Conservation (phyloP, 2,888 invertebrate species). For the Catocala nupta region DNA sequence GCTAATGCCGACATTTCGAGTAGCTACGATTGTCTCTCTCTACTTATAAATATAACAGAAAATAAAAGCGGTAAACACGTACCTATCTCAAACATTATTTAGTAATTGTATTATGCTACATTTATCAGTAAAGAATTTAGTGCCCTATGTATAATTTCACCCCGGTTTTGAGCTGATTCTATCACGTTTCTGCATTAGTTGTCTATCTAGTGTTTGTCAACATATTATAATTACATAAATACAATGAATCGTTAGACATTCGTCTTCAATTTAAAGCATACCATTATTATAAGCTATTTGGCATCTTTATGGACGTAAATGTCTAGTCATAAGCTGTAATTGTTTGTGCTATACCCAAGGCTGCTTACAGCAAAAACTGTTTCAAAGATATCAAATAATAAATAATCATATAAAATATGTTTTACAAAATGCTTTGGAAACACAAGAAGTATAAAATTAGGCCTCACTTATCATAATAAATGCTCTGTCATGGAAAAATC, state of each 20-base stretch:
- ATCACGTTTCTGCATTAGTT: conserved; percentile 55
- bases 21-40: conserved; percentile 66
- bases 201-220: conserved; percentile 59
- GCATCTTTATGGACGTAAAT: conserved; percentile 84
- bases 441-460: conserved; percentile 76
- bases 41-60: conserved; percentile 70
- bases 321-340: conserved; percentile 70
- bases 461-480: conserved; percentile 82
- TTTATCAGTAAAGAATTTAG: conserved; percentile 70
- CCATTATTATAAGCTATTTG: conserved; percentile 82
- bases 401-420: conserved; percentile 62
- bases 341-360: conserved; percentile 68
- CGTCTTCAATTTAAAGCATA: conserved; percentile 63
- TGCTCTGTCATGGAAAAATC: conserved; percentile 82
- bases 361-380: conserved; percentile 49
- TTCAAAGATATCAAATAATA: conserved; percentile 51
- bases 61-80: conserved; percentile 52
- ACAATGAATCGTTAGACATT: conserved; percentile 58
- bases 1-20: conserved; percentile 64
- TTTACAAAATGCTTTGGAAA: conserved; percentile 61
- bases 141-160: conserved; percentile 59
- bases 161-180: conserved; percentile 70
- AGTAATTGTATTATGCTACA: conserved; percentile 61
- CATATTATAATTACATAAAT: conserved; percentile 58
- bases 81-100: conserved; percentile 48